Percentiles rank a stretch among this genome's conserved stretches.
Conservation (phyloP, 2,888 invertebrate genomes). For the Aricia artaxerxes region DNA sequence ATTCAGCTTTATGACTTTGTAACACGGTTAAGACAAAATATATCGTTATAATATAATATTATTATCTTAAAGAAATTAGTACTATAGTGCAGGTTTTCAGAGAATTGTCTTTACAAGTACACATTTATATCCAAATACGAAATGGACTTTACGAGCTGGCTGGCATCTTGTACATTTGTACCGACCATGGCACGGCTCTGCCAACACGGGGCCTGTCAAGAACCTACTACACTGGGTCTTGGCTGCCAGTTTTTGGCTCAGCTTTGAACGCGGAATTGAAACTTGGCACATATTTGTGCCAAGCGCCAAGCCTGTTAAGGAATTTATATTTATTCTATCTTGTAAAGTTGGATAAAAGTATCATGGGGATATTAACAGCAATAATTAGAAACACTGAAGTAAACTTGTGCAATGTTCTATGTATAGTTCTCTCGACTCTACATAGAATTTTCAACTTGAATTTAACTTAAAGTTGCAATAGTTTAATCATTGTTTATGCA, state of each 20-base stretch:
- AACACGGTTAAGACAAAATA: too few species aligned
- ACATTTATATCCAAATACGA: not conserved
- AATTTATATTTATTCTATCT: slow-evolving; percentile 12
- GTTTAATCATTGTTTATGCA: not conserved
- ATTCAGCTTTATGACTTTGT: too few species aligned
- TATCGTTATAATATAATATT: too few species aligned
- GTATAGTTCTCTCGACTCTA: not conserved
- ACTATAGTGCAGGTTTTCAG: not conserved
- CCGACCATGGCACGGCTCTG: slow-evolving; percentile 23
- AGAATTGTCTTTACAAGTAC: not conserved
- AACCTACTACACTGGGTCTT: slow-evolving; percentile 23
- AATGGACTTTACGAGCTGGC: not conserved
- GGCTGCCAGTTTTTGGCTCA: slow-evolving; percentile 29
- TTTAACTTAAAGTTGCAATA: not conserved
- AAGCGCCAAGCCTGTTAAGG: slow-evolving; percentile 26
- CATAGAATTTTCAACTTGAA: not conserved
- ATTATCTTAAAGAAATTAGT: not conserved
- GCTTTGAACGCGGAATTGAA: slow-evolving; percentile 30
- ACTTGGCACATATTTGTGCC: slow-evolving; percentile 31
- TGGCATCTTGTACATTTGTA: slow-evolving; percentile 6
- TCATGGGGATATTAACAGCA: not conserved
- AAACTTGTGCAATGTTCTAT: not conserved
- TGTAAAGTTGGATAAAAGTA: slow-evolving; percentile 6
- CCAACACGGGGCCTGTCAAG: slow-evolving; percentile 24
- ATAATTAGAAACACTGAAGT: not conserved